Conservation (phyloP, 2,797 vertebrate species). For the Sphenopsis melanotis region DNA sequence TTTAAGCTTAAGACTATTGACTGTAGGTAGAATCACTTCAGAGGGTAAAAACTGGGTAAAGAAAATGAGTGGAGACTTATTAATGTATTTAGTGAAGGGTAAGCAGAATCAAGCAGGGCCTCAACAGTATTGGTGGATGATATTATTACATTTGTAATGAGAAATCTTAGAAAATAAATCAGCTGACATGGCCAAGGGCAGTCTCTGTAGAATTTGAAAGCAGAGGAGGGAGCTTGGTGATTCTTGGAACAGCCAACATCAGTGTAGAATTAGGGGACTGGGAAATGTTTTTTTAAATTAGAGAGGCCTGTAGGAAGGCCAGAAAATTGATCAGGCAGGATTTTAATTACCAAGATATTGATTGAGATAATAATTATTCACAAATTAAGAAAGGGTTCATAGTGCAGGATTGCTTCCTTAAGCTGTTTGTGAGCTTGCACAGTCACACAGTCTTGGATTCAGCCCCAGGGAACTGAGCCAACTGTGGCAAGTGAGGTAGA, state of each 20-base stretch:
- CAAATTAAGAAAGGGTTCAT: not conserved
- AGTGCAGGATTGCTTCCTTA: not conserved
- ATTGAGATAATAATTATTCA: slow-evolving; percentile 30
- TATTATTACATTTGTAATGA: slow-evolving; percentile 25
- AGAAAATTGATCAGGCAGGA: slow-evolving; percentile 6
- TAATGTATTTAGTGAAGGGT: slow-evolving; percentile 25
- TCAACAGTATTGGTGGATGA: not conserved
- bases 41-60: not conserved
- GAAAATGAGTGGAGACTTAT: slow-evolving; percentile 16
- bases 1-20: not conserved
- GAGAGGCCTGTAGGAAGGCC: not conserved
- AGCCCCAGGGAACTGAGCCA: not conserved
- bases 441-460: not conserved
- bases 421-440: not conserved
- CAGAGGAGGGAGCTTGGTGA: not conserved
- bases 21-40: not conserved
- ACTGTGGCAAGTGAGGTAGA: not conserved
- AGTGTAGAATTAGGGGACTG: not conserved
- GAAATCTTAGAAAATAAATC: slow-evolving; percentile 3
- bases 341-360: slow-evolving; percentile 43
- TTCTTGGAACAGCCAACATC: not conserved
- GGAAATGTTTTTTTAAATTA: slow-evolving; percentile 2
- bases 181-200: not conserved
- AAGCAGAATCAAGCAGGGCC: slow-evolving; percentile 23
- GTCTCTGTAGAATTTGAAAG: not conserved